phyloP scores from a whole-genome alignment of 1,140 invertebrate species.

The Steinernema khuongi region DNA sequence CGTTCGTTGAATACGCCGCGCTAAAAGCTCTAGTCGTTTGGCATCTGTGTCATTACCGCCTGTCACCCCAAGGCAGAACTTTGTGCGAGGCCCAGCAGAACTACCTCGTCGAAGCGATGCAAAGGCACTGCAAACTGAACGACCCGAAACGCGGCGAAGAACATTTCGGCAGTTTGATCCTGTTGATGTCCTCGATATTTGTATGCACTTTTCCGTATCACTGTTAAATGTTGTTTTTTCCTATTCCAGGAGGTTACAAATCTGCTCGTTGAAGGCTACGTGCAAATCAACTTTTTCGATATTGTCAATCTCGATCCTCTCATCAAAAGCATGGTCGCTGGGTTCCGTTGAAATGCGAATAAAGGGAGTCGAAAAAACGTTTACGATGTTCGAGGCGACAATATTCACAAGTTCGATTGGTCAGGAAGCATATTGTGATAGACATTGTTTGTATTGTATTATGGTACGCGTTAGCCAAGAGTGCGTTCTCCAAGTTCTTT shows the following conservation, averaged over 20 bases:
- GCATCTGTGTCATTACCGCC: slow-evolving; percentile 26
- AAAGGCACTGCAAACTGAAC: background rate
- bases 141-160: slow-evolving; percentile 14
- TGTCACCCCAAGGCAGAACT: background rate
- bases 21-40: slow-evolving; percentile 32
- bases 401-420: too few species aligned
- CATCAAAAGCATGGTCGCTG: background rate
- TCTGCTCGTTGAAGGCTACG: slow-evolving; percentile 4
- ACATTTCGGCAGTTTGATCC: background rate
- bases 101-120: background rate
- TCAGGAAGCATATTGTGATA: too few species aligned
- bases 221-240: background rate
- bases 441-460: too few species aligned
- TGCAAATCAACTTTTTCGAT: background rate
- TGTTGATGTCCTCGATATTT: slow-evolving; percentile 1
- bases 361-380: too few species aligned
- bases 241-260: background rate
- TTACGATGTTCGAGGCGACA: too few species aligned
- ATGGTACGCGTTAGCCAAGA: too few species aligned
- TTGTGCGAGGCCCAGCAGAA: background rate
- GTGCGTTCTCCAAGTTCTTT: too few species aligned
- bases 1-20: slow-evolving; percentile 28
- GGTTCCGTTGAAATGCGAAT: slow-evolving; percentile 4
- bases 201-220: background rate
- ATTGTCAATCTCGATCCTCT: background rate